Conservation (phyloP, 2,113 vertebrate species). For the Puffinus mauretanicus region DNA sequence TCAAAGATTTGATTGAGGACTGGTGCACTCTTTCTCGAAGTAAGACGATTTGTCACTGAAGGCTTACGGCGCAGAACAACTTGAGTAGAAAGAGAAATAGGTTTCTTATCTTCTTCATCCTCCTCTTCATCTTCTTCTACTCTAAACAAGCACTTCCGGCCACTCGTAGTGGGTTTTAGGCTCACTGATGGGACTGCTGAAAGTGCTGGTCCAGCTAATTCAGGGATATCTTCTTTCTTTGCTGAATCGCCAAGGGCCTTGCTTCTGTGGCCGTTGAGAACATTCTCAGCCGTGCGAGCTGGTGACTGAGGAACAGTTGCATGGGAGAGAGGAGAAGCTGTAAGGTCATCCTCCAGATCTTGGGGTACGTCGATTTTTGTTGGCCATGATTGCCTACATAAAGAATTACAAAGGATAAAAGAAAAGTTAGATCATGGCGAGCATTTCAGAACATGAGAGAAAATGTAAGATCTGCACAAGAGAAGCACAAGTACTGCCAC, state of each 20-base stretch:
- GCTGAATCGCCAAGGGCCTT: conserved; percentile 84
- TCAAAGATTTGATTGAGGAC: conserved; percentile 98
- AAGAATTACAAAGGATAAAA: neutral
- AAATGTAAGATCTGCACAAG: neutral
- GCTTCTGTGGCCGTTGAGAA: conserved; percentile 90
- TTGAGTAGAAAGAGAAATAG: conserved; percentile 82
- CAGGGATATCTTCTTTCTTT: conserved; percentile 82
- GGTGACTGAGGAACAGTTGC: conserved; percentile 85
- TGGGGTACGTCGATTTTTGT: conserved; percentile 93
- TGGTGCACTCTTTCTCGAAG: conserved; percentile 91
- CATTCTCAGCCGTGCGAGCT: conserved; percentile 84
- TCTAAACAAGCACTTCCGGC: conserved; percentile 89
- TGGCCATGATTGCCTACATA: conserved; percentile 92
- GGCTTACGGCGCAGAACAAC: conserved; percentile 92
- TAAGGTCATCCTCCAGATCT: conserved; percentile 93
- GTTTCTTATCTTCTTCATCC: conserved; percentile 90
- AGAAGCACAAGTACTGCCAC: neutral
- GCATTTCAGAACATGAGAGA: neutral
- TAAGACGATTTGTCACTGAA: conserved; percentile 93
- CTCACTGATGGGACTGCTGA: conserved; percentile 33
- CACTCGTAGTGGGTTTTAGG: conserved; percentile 77
- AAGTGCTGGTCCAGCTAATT: conserved; percentile 70
- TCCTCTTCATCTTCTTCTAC: conserved; percentile 96
- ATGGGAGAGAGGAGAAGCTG: conserved; percentile 89
- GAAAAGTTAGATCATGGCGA: neutral